phyloP scores from a whole-genome alignment of 1,140 invertebrate species.

The Lepidurus couesii region DNA sequence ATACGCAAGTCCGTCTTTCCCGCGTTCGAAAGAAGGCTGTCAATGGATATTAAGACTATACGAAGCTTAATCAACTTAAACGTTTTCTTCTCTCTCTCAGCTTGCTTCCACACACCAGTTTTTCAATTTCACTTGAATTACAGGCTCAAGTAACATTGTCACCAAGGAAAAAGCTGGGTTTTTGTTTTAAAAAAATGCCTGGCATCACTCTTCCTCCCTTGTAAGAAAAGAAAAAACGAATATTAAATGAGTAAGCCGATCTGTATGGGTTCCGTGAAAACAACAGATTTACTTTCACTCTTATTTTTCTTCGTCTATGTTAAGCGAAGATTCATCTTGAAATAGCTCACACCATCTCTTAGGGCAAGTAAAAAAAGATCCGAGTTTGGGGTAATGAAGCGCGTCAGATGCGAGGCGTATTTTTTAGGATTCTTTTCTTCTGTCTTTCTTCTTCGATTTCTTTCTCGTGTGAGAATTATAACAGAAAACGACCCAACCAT shows the following conservation, averaged over 20 bases:
- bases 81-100: neutral
- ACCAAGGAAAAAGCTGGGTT: neutral
- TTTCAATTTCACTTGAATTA: neutral
- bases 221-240: neutral
- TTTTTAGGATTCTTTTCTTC: neutral
- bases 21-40: neutral
- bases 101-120: neutral
- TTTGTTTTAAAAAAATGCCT: too few relatives aligned
- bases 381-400: conserved; percentile 14
- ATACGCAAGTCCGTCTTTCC: neutral
- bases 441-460: neutral
- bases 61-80: neutral
- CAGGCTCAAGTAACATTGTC: neutral
- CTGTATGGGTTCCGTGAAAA: neutral
- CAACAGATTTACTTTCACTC: neutral
- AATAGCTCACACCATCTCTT: neutral
- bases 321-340: neutral
- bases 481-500: neutral
- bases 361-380: neutral
- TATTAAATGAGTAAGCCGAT: neutral
- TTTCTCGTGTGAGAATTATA: neutral
- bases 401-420: conserved; percentile 1
- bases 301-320: neutral
- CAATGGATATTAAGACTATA: neutral
- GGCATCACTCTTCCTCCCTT: neutral